phyloP scores from a whole-genome alignment of 2,113 vertebrate genomes.

The Shinisaurus crocodilurus region DNA sequence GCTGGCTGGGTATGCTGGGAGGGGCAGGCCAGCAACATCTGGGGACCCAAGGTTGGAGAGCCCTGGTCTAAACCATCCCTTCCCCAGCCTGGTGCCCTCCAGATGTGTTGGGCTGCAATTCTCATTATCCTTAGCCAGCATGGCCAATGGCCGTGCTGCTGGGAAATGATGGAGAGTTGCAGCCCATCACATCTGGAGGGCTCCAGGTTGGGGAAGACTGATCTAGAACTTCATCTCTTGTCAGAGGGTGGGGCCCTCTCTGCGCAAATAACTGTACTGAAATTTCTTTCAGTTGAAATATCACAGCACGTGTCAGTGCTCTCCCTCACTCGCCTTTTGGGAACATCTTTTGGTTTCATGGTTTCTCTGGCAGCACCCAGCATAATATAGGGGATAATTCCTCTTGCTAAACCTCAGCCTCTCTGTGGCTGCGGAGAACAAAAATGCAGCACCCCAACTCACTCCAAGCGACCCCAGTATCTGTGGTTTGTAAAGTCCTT shows the following conservation, averaged over 20 bases:
- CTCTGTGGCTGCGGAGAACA: background rate
- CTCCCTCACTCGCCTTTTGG: background rate
- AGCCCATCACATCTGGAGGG: too few species aligned
- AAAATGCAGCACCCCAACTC: background rate
- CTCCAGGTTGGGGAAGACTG: too few species aligned
- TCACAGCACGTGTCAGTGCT: rapidly evolving
- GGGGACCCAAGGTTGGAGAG: too few species aligned
- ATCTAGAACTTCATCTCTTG: too few species aligned
- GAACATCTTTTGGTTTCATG: conserved; percentile 10
- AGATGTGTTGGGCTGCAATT: too few species aligned
- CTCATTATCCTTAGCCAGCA: too few species aligned
- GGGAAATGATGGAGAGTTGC: too few species aligned
- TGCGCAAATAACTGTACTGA: background rate
- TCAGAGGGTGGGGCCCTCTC: background rate
- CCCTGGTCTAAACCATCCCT: too few species aligned
- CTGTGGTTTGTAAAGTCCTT: conserved; percentile 15
- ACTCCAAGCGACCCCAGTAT: background rate
- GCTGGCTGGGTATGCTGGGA: too few species aligned
- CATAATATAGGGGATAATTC: background rate
- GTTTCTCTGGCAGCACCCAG: background rate
- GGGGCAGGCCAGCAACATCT: too few species aligned
- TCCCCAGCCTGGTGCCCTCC: too few species aligned
- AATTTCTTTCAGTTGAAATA: conserved; percentile 5
- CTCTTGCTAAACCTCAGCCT: background rate
- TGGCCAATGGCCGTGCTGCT: too few species aligned